phyloP scores from a whole-genome alignment of 92 coral and sea anemone species.

The Galaxea fascicularis region DNA sequence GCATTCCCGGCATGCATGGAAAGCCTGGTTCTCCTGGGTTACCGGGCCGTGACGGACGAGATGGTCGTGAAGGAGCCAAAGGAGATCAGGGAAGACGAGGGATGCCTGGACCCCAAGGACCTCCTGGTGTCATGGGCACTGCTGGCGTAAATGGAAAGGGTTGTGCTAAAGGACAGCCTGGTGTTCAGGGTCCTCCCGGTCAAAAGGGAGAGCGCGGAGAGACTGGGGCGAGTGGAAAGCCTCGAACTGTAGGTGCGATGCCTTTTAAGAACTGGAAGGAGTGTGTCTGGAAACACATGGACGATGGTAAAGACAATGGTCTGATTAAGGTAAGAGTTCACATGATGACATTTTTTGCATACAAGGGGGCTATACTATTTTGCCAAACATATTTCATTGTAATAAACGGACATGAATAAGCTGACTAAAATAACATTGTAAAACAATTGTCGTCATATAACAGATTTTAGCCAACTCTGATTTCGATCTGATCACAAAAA shows the following conservation, averaged over 20 bases:
- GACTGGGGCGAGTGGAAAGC: background rate
- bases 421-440: too few species aligned
- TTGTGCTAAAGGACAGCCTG: background rate
- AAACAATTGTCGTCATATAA: too few species aligned
- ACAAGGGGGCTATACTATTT: too few species aligned
- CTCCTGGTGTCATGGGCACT: background rate
- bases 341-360: background rate
- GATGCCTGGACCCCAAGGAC: background rate
- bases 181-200: constrained; percentile 10
- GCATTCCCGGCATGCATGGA: constrained; percentile 1
- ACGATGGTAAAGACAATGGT: background rate
- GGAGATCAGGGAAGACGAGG: background rate
- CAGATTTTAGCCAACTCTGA: too few species aligned
- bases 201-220: constrained; percentile 11
- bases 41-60: background rate
- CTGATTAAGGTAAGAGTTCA: background rate
- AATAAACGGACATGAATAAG: too few species aligned
- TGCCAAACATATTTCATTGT: too few species aligned
- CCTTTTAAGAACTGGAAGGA: background rate
- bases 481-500: too few species aligned
- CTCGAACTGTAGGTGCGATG: too few species aligned
- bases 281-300: background rate
- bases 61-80: background rate
- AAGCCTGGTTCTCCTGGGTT: background rate
- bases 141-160: background rate